Percentiles rank a stretch among this genome's conserved stretches.
Conservation (phyloP, 1,140 invertebrate genomes). For the Caenorhabditis briggsae region DNA sequence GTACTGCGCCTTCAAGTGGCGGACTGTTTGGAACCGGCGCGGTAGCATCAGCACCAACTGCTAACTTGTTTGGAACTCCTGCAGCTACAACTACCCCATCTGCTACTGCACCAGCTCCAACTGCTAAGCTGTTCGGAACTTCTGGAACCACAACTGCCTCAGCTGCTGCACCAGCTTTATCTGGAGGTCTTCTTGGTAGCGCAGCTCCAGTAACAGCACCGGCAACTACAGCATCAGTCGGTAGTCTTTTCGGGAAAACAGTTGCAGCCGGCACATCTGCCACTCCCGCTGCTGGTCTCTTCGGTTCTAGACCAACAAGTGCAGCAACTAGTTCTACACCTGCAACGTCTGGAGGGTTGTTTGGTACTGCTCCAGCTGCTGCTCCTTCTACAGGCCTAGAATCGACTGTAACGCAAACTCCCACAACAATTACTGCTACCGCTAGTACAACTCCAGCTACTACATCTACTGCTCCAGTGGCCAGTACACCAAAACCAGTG, state of each 20-base stretch:
- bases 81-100: neutral
- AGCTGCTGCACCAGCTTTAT: neutral
- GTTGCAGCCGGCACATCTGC: neutral
- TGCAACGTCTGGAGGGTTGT: neutral
- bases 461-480: neutral
- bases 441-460: neutral
- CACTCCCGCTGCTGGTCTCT: neutral
- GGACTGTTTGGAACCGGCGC: neutral
- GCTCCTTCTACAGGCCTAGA: neutral
- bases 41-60: neutral
- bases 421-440: neutral
- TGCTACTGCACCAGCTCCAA: neutral
- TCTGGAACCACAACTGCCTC: neutral
- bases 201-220: neutral
- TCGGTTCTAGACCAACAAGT: neutral
- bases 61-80: neutral
- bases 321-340: neutral
- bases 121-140: neutral
- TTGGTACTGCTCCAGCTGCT: neutral
- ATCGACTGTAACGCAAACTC: neutral
- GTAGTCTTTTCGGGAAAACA: neutral
- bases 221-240: neutral
- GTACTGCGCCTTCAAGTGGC: too few relatives aligned
- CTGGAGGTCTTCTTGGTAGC: too few relatives aligned
- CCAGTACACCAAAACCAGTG: neutral